Conservation (phyloP, 92 coral and sea anemone species). For the Heteractis magnifica region DNA sequence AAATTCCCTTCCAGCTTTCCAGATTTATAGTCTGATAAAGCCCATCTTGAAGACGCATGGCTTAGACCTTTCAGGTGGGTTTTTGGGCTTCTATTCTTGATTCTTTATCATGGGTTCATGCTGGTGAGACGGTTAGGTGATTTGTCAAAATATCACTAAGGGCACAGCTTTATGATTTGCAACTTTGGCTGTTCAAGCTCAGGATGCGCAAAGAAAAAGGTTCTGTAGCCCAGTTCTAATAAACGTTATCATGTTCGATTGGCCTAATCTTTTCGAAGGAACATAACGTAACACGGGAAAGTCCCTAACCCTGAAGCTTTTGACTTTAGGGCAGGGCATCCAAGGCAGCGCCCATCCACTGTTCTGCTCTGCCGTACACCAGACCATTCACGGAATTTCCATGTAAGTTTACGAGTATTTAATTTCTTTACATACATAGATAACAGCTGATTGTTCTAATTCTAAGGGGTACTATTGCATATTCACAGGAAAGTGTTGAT, state of each 20-base stretch:
- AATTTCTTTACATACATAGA: not conserved
- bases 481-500: not conserved
- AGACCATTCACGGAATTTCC: not conserved
- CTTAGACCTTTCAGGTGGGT: conserved; percentile 9
- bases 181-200: not conserved
- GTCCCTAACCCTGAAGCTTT: not conserved
- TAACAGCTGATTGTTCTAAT: not conserved
- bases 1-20: conserved; percentile 12
- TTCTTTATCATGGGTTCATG: not conserved
- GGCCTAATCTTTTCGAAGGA: not conserved
- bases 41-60: conserved; percentile 4
- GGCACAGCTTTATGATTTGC: too few relatives aligned
- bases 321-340: not conserved
- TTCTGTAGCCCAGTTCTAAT: too few relatives aligned
- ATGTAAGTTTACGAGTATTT: not conserved
- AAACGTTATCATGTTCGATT: not conserved
- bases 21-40: conserved; percentile 1
- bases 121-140: not conserved
- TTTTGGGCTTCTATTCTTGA: not conserved
- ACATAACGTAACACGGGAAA: not conserved
- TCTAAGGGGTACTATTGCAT: not conserved
- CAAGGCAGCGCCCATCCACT: not conserved
- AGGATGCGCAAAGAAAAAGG: not conserved
- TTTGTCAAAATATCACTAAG: too few relatives aligned
- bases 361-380: not conserved